These are phyloP conservation scores for Leiothrix lutea DNA, from an alignment of 2,113 vertebrate species.

Conservation along the genomic window DNA sequence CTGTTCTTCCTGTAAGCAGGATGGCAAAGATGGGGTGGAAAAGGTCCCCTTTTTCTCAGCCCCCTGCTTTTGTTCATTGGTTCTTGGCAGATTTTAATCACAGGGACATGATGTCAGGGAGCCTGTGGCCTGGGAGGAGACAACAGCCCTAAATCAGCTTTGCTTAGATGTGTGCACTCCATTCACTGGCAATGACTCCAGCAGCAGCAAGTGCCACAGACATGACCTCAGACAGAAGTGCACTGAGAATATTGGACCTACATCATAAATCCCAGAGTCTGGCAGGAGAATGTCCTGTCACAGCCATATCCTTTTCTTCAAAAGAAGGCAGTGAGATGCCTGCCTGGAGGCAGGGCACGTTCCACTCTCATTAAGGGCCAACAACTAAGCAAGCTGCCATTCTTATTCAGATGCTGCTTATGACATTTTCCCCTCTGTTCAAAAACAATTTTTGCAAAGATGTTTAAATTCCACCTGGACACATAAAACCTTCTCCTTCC, in stretches of 20 bases:
- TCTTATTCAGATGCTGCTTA: background rate
- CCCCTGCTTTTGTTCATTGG: background rate
- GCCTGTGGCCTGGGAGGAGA: background rate
- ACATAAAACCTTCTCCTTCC: background rate
- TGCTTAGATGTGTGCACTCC: background rate
- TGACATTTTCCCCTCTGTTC: background rate
- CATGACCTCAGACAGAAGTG: background rate
- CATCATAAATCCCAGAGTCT: background rate
- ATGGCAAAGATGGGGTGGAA: background rate
- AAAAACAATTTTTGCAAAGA: background rate
- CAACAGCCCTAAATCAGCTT: background rate
- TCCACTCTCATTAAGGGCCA: background rate
- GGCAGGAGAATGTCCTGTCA: background rate
- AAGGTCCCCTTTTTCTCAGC: background rate
- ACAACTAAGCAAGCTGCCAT: background rate
- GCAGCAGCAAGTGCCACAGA: background rate
- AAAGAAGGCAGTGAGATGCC: background rate
- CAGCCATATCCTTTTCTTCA: background rate
- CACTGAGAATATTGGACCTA: background rate
- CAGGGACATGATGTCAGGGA: background rate
- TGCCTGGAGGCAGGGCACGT: background rate
- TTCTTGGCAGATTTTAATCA: background rate
- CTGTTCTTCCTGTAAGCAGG: background rate
- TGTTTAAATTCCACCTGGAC: background rate
- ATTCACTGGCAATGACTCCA: background rate